Evolutionary conservation across 2,888 invertebrate genomes (phyloP).

Genomic region (Agonopterix alstromeriana): DNA sequence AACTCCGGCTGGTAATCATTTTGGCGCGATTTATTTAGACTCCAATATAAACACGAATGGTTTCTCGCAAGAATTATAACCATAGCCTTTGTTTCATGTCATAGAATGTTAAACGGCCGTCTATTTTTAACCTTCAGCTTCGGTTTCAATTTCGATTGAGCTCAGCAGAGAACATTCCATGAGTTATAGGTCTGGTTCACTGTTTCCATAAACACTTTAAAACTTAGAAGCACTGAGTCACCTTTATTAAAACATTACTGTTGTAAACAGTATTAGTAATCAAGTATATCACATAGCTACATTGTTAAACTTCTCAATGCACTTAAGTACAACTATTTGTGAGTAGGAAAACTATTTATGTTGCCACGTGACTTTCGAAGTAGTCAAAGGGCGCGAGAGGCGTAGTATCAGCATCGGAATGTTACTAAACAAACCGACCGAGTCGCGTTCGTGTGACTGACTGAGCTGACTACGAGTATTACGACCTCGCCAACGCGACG

Average conservation of each 20-base stretch:
- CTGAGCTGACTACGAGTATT: conserved; percentile 2
- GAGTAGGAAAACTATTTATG: neutral
- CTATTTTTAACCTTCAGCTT: conserved; percentile 39
- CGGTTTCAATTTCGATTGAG: conserved; percentile 12
- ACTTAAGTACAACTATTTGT: conserved; percentile 4
- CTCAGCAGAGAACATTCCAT: conserved; percentile 40
- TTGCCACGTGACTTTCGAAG: conserved; percentile 5
- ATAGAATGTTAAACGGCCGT: conserved; percentile 27
- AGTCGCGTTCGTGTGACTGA: conserved; percentile 7
- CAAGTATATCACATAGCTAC: conserved; percentile 27
- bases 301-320: conserved; percentile 13
- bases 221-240: conserved; percentile 55
- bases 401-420: conserved; percentile 1
- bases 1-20: conserved; percentile 39
- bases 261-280: conserved; percentile 26
- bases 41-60: conserved; percentile 24
- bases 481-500: conserved; percentile 2
- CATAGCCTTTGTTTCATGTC: conserved; percentile 29
- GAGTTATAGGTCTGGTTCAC: conserved; percentile 37
- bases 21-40: conserved; percentile 29
- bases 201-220: conserved; percentile 30
- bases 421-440: conserved; percentile 1
- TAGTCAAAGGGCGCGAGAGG: neutral
- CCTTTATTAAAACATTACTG: conserved; percentile 40
- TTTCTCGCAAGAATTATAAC: conserved; percentile 29